Base-by-base conservation (phyloP, 2,888 invertebrate species). In the Hydropsyche betteni region DNA sequence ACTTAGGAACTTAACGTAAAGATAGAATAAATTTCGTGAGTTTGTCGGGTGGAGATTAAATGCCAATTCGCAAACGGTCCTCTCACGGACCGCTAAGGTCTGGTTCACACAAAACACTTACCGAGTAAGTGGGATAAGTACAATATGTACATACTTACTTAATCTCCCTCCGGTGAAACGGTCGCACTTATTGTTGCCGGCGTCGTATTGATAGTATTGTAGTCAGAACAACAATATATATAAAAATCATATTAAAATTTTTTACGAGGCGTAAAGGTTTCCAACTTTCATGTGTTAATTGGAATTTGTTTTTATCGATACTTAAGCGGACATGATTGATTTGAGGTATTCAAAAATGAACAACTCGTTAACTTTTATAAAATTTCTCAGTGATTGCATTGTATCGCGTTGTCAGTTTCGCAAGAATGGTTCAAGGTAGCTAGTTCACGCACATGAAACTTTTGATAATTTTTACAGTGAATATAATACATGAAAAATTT, bases 191-290 rank as follows among this genome's bases (percentile, higher is more conserved):
- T 58, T 58, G 58, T 58, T 58, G 24, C 24, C 58, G 16, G 16
- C 58, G 16, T 58, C 16, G 58, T 58, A 58, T 58, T 24, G 58
- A 58, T 58, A 58, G 58, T 8, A 58, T 24, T 58, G 58, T 24
- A 58, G 58, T 24, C 24, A 16, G 58, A 58, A 16, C 64, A 64
- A 64, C 64, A 64, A 64, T 64, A n/a, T 4, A 34, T 36, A 36
- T 64, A 64, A 64, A 64, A 64, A 36, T 64, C 64, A n/a, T 7
- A 64, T 64, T 64, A n/a, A 64, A 64, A 64, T 64, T 64, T 36
- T 64, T 64, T 64, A 64, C 36, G 64, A 64, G n/a, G 64, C 64
- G 64, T 64, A 36, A 64, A 64, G 36, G 36, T 36, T 33, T 64
- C 34, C 34, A 34, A 64, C 24, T 64, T 36, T 36, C 10, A 44